Base-by-base conservation (phyloP, 2,888 invertebrate genomes). In the Aethes cnicana region DNA sequence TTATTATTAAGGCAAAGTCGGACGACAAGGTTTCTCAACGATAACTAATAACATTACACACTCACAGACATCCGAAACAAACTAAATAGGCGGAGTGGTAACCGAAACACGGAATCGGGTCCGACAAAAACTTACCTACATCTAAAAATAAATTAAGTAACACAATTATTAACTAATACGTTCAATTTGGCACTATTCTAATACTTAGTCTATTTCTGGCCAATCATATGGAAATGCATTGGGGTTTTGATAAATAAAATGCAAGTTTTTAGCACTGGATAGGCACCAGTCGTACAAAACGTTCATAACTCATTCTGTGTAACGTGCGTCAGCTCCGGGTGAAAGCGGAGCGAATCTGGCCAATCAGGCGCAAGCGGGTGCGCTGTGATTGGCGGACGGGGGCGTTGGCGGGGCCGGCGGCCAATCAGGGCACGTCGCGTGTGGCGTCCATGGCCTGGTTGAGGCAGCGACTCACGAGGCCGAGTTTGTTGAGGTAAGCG, bases 61-160 rank as follows among this genome's bases (percentile, higher is more conserved):
- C 39, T 57, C 53, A 54, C 49, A 56, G 58, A 47, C 58, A 58
- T 54, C 52, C 47, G 48, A 35, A 64, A 60, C 53, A 55, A 61
- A 59, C 68, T 52, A 64, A 60, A 68, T 79, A 85, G 84, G 84
- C 85, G 84, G 84, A 84, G 78, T 72, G 72, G 65, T 63, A 72
- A 74, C 66, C 61, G 60, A 70, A 68, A 66, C 55, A 59, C 74
- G 76, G 74, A 81, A 77, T 74, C 59, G 58, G 59, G 59, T 66
- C 65, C 70, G 66, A 66, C 66, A 62, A 62, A 63, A 63, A 64
- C 55, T 59, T 61, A 67, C 6, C 36, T 37, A 55, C 30, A 48
- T 63, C 69, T 81, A 72, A 64, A 59, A 84, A 86, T 87, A 87
- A 86, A 83, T 86, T 84, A 88, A 84, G 81, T 83, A 84, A 85